Percentiles rank a stretch among this genome's conserved stretches.
Conservation (phyloP, 1,140 invertebrate species). For the Panagrolaimus sp. region DNA sequence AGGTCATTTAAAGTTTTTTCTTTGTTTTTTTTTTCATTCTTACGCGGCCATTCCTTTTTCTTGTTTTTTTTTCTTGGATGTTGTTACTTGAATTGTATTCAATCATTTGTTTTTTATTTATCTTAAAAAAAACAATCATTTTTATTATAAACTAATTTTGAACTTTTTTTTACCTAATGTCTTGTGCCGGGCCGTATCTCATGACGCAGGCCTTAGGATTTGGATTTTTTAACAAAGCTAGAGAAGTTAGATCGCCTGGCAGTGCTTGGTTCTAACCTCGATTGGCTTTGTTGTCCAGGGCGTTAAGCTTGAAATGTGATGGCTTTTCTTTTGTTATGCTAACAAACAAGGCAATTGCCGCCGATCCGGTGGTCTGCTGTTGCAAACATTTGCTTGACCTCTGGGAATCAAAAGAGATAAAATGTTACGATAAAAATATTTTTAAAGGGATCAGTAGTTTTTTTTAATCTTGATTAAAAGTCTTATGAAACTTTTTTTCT, state of each 20-base stretch:
- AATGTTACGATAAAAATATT: not conserved
- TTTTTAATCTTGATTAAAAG: too few species aligned
- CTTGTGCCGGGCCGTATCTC: slow-evolving; percentile 13
- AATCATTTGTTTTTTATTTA: too few species aligned
- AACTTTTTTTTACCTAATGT: not conserved
- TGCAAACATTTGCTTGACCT: slow-evolving; percentile 2
- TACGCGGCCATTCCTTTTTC: too few species aligned
- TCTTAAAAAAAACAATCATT: too few species aligned
- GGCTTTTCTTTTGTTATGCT: not conserved
- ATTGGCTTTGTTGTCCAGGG: not conserved
- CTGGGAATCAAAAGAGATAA: not conserved
- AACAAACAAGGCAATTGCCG: too few species aligned
- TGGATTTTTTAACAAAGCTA: not conserved
- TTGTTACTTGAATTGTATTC: too few species aligned
- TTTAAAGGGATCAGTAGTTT: not conserved
- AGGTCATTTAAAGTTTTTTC: too few species aligned
- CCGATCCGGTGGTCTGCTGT: too few species aligned
- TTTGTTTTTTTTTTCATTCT: too few species aligned
- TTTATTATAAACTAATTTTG: too few species aligned
- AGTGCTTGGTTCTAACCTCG: not conserved
- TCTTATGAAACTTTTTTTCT: too few species aligned
- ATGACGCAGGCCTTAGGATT: not conserved
- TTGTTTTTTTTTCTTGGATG: too few species aligned
- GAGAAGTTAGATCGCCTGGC: slow-evolving; percentile 1
- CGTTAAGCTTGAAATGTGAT: not conserved